Evolutionary conservation across 1,140 invertebrate genomes (phyloP).

Genomic region (Monomorium pharaonis): DNA sequence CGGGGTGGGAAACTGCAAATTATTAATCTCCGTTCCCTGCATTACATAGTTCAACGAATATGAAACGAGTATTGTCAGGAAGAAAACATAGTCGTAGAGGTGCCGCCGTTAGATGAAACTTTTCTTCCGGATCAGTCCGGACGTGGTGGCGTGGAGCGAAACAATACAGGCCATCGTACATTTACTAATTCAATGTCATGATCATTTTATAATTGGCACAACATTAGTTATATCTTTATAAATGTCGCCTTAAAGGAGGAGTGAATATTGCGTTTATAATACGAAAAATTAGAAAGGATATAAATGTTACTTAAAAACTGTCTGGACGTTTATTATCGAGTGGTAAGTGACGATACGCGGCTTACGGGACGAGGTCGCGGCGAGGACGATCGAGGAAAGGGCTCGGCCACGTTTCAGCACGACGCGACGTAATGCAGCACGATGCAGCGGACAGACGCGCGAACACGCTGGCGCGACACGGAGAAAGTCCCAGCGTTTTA

Average conservation of each 20-base stretch:
- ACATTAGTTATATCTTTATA: not conserved
- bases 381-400: conserved; percentile 66
- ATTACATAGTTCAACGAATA: conserved; percentile 81
- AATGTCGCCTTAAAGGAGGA: not conserved
- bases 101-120: not conserved
- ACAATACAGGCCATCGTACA: not conserved
- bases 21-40: conserved; percentile 81
- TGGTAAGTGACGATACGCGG: conserved; percentile 46
- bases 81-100: conserved; percentile 60
- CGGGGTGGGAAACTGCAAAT: conserved; percentile 83
- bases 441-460: conserved; percentile 3
- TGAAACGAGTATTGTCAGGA: conserved; percentile 79
- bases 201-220: not conserved
- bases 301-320: not conserved
- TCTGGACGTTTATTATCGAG: not conserved
- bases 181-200: not conserved
- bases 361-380: conserved; percentile 67
- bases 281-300: not conserved
- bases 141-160: not conserved
- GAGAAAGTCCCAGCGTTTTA: conserved; percentile 47
- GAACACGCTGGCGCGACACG: not conserved
- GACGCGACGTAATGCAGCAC: not conserved
- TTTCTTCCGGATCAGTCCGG: conserved; percentile 1
- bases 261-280: not conserved
- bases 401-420: conserved; percentile 23